phyloP scores from a whole-genome alignment of 2,797 vertebrate species.

The Enteromius viviparus region DNA sequence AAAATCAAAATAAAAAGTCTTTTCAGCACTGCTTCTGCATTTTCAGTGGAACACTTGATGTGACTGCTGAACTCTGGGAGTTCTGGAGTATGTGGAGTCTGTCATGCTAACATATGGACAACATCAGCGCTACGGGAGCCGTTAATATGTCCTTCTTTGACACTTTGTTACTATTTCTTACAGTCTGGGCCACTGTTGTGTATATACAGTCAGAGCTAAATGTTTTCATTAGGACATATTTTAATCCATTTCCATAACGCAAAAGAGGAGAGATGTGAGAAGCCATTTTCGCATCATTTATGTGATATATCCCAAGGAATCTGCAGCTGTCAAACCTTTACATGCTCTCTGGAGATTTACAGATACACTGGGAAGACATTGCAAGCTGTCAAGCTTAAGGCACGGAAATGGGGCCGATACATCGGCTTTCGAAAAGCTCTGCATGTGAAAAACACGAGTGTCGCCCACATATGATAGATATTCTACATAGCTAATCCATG shows the following conservation, averaged over 20 bases:
- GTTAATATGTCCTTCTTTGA: conserved; percentile 78
- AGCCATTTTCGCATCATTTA: conserved; percentile 70
- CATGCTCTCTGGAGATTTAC: conserved; percentile 68
- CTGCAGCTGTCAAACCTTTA: conserved; percentile 70
- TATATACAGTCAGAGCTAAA: conserved; percentile 83
- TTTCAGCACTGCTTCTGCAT: conserved; percentile 2
- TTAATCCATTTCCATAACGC: conserved; percentile 79
- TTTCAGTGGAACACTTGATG: conserved; percentile 32
- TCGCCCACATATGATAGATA: conserved; percentile 6
- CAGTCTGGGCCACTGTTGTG: conserved; percentile 78
- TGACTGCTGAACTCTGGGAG: conserved; percentile 36
- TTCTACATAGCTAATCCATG: conserved; percentile 40
- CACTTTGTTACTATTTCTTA: conserved; percentile 81
- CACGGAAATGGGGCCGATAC: conserved; percentile 16
- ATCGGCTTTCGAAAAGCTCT: neutral
- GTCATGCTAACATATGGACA: conserved; percentile 78
- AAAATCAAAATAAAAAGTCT: conserved; percentile 19
- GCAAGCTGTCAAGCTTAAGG: conserved; percentile 15
- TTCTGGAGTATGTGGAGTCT: conserved; percentile 61
- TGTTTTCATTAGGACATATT: conserved; percentile 83
- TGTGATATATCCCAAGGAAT: conserved; percentile 69
- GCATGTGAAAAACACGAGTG: conserved; percentile 15
- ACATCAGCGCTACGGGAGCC: conserved; percentile 72
- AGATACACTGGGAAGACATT: conserved; percentile 69
- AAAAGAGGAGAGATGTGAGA: conserved; percentile 46